Conservation (phyloP, 2,113 vertebrate genomes). For the Lepus europaeus region DNA sequence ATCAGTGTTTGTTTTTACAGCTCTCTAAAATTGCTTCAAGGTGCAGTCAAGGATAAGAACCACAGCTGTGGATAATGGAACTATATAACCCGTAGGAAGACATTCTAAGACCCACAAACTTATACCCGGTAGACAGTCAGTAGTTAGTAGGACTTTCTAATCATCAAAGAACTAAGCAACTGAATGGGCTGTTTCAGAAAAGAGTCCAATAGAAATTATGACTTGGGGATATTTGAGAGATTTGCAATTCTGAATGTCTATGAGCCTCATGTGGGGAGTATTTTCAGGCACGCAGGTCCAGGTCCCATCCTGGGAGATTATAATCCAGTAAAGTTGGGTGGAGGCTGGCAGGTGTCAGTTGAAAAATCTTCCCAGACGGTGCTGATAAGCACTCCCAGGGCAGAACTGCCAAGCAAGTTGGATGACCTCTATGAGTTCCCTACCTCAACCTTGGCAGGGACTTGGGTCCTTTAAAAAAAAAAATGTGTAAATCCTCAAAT, state of each 20-base stretch:
- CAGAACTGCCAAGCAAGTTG: not conserved
- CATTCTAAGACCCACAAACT: not conserved
- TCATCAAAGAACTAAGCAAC: not conserved
- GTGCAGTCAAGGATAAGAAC: not conserved
- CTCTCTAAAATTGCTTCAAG: not conserved
- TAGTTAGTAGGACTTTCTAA: not conserved
- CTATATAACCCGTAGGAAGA: not conserved
- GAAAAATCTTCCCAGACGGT: not conserved
- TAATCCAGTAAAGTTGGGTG: not conserved
- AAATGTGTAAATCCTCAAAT: slow-evolving; percentile 30
- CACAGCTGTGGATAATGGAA: not conserved
- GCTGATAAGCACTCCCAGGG: accelerated
- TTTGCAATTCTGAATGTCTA: not conserved
- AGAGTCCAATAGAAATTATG: not conserved
- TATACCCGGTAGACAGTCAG: not conserved
- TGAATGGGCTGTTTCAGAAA: not conserved
- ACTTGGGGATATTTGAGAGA: not conserved
- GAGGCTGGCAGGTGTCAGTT: not conserved
- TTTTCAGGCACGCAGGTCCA: not conserved
- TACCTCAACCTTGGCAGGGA: slow-evolving; percentile 24
- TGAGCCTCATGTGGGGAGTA: not conserved
- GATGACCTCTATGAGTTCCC: not conserved
- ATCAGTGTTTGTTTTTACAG: not conserved
- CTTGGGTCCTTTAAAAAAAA: slow-evolving; percentile 9
- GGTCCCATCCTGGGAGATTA: not conserved